Base-by-base conservation (phyloP, 2,888 invertebrate genomes). In the Leptinotarsa haldemani region DNA sequence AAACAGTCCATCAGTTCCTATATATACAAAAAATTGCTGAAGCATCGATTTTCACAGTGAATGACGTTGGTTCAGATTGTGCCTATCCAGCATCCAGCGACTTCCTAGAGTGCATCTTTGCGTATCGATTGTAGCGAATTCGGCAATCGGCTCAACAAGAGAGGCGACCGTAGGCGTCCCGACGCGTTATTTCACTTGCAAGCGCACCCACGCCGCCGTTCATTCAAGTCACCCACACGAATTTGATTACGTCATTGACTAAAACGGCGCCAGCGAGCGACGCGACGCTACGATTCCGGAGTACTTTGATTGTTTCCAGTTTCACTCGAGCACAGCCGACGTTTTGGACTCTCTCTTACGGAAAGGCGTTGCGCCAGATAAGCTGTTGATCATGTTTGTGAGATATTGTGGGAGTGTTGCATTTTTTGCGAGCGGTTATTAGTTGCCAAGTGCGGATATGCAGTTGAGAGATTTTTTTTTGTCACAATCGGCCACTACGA, bases 211-310 rank as follows among this genome's bases (percentile, higher is more conserved):
- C 86, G 88, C 88, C 77, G 53, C 61, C 69, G 80, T 83, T 82
- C 81, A 84, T 86, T 88, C 82, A 82, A 75, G 70, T 66, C 80
- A 74, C 81, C 75, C 86, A 89, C 90, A 90, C 89, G 88, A 86
- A 85, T 7, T 81, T 83, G 81, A 86, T 91, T 90, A 91, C 91
- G 91, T 91, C 90, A 90, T 87, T 88, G 89, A 82, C 80, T 83
- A 86, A 86, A 86, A 86, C 86, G 86, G 85, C 85, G 87, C 85
- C 85, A 71, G 78, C 81, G 71, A 71, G 48, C 69, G 69, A 18
- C 71, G 71, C 56, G 56, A 56, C 64, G 72, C 65, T 46, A 58
- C 48, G 25, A 73, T 65, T 72, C 65, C 69, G 64, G 73, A 71
- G 68, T 67, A 52, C 64, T 56, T 50, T 20, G 48, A 58, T 46